Evolutionary conservation across 2,888 invertebrate species (phyloP), one percentile per base, ranked within the genome.

Genomic region (Spilosoma lubricipeda): DNA sequence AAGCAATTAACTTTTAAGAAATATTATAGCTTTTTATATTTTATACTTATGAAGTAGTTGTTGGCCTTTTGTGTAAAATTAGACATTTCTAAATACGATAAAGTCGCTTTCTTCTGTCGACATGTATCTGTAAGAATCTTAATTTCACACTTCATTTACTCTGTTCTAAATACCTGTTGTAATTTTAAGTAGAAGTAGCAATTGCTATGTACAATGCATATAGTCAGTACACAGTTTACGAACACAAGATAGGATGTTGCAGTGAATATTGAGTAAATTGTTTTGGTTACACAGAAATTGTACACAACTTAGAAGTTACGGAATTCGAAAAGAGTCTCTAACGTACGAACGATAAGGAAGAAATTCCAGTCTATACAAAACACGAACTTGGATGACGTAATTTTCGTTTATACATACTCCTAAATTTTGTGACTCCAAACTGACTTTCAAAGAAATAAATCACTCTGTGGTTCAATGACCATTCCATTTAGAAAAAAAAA

Each of bases 241-340:
- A 70, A 67, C 65, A 74, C 67, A 48, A 67, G n/a, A 67, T 71
- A 73, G 76, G 77, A 80, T 80, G 73, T 83, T 73, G 67, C 65
- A 73, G 76, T 39, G 27, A 67, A 27, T 30, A 52, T 67, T 48
- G 69, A 67, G 69, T 69, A 74, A 74, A 82, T 77, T 84, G 84
- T 82, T 81, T 77, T 67, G 73, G 77, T 72, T 59, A 52, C 64
- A 69, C 66, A 67, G 75, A 71, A 75, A 72, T 72, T 71, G 74
- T 68, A 63, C 74, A 81, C 79, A 75, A 81, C 76, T 80, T 78
- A 36, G 45, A 79, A 80, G 76, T 78, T 67, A 20, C 72, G 56
- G 74, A 71, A 77, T 77, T 73, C 77, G 75, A 75, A 63, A 75
- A 72, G 75, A 80, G 73, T 56, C 56, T 45, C 59, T 42, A 70